phyloP scores from a whole-genome alignment of 2,888 invertebrate genomes.

The Limnephilus marmoratus region DNA sequence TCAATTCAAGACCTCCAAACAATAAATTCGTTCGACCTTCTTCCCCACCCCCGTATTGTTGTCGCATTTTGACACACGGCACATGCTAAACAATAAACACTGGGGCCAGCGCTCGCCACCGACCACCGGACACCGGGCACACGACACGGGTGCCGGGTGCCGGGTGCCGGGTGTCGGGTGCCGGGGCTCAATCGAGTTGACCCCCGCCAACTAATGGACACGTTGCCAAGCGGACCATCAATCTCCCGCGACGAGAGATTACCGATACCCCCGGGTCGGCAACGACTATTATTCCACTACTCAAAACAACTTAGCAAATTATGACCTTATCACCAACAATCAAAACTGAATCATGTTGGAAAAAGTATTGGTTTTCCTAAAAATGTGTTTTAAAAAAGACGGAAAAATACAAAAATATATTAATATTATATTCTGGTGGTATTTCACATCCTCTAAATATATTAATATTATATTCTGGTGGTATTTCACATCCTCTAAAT shows the following conservation, averaged over 20 bases:
- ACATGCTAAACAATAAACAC: conserved; percentile 40
- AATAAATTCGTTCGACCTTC: neutral
- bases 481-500: too few relatives aligned
- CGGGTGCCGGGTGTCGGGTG: neutral
- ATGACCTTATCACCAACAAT: neutral
- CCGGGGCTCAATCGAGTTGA: conserved; percentile 29
- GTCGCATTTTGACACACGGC: conserved; percentile 36
- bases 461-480: too few relatives aligned
- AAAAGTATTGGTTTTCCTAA: neutral
- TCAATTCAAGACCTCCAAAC: neutral
- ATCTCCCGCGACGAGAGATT: conserved; percentile 18
- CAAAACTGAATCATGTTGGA: neutral
- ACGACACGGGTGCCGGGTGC: neutral
- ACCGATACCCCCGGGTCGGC: neutral
- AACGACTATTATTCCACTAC: neutral
- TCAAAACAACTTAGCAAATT: neutral
- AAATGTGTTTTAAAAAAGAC: too few relatives aligned
- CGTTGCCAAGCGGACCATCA: conserved; percentile 16
- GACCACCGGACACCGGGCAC: neutral
- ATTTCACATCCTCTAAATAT: too few relatives aligned
- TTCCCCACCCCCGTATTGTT: neutral
- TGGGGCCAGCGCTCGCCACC: neutral
- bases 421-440: too few relatives aligned
- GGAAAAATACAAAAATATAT: too few relatives aligned
- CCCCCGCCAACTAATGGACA: conserved; percentile 34